phyloP scores from a whole-genome alignment of 2,113 vertebrate genomes.

The Callopanchax toddi region DNA sequence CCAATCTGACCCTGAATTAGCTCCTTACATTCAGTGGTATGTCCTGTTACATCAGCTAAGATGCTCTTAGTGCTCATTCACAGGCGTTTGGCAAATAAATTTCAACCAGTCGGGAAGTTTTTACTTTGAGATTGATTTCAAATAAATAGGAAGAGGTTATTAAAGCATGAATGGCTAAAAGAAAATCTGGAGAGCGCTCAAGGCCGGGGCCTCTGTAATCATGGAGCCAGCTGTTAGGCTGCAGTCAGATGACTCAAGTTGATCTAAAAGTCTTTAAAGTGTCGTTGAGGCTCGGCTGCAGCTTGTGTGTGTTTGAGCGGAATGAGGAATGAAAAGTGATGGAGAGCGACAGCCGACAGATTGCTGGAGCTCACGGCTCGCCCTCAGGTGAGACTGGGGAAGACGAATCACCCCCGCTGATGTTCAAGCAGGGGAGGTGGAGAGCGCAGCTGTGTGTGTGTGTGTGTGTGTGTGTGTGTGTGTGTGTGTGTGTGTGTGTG shows the following conservation, averaged over 20 bases:
- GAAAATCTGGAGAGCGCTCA: neutral
- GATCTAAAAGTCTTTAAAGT: constrained; percentile 67
- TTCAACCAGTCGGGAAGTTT: neutral
- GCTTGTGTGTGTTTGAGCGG: constrained; percentile 50
- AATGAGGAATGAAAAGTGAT: constrained; percentile 67
- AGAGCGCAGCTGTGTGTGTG: constrained; percentile 68
- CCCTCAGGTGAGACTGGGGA: constrained; percentile 66
- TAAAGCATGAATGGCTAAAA: neutral
- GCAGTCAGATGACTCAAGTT: constrained; percentile 59
- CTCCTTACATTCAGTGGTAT: neutral
- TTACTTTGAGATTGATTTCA: neutral
- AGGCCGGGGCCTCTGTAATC: constrained; percentile 22
- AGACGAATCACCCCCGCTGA: constrained; percentile 62
- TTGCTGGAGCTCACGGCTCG: constrained; percentile 65
- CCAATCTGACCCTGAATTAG: neutral
- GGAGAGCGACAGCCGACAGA: constrained; percentile 79
- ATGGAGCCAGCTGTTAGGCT: constrained; percentile 55
- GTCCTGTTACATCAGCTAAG: constrained; percentile 1
- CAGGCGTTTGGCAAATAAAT: constrained; percentile 3
- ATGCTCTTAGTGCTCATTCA: neutral
- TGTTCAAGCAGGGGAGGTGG: constrained; percentile 55
- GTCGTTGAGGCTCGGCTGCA: constrained; percentile 33
- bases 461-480: constrained; percentile 8
- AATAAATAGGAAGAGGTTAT: constrained; percentile 19
- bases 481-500: constrained; percentile 52